phyloP scores from a whole-genome alignment of 2,797 vertebrate genomes.

The Artibeus jamaicensis region DNA sequence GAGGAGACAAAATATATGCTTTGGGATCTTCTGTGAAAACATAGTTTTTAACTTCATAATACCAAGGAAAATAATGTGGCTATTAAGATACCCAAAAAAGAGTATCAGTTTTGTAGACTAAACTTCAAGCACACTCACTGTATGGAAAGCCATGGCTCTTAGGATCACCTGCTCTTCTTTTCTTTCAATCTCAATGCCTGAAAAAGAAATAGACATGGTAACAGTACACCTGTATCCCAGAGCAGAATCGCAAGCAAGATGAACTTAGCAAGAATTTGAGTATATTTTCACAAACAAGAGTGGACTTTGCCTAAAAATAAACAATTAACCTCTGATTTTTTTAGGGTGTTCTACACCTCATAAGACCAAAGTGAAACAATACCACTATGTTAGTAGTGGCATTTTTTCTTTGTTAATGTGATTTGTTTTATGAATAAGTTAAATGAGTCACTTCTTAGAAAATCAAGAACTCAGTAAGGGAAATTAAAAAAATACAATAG shows the following conservation, averaged over 20 bases:
- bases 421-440: constrained; percentile 40
- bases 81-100: not conserved
- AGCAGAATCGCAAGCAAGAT: constrained; percentile 69
- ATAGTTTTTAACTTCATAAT: not conserved
- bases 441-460: not conserved
- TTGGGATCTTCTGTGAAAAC: not conserved
- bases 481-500: constrained; percentile 8
- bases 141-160: not conserved
- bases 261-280: constrained; percentile 54
- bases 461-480: not conserved
- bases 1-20: not conserved
- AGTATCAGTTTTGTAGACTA: not conserved
- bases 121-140: not conserved
- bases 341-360: not conserved
- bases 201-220: constrained; percentile 58
- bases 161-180: not conserved
- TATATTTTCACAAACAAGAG: constrained; percentile 58
- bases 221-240: constrained; percentile 65
- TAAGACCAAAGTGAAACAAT: not conserved
- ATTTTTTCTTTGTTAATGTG: not conserved
- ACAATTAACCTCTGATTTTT: not conserved
- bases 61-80: not conserved
- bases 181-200: not conserved
- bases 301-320: constrained; percentile 57
- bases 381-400: not conserved